Base-by-base conservation (phyloP, 2,888 invertebrate genomes). In the Hypolimnas misippus region DNA sequence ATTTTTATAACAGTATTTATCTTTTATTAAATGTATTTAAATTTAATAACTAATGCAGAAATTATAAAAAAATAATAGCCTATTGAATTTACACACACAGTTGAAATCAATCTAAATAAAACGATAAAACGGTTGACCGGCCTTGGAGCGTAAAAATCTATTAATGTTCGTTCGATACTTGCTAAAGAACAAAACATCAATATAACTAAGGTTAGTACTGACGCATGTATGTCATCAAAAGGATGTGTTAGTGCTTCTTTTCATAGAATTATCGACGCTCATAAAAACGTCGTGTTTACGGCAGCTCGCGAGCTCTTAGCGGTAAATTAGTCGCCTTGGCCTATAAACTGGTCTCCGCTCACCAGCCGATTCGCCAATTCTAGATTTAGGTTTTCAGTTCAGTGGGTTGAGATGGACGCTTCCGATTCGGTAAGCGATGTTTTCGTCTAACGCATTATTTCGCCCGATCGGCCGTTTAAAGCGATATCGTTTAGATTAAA, bases 381-480 rank as follows among this genome's bases (percentile, higher is more conserved):
- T 87, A 88, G 89, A 91, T 89, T 89, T 90, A 89, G 91, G 91
- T 91, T 90, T 91, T 85, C 89, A 89, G 91, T 81, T 88, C 89
- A 91, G 78, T 85, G 79, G 87, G 87, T 87, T 89, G 86, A 75
- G 69, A 70, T 78, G 76, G 78, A 76, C 76, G 80, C 81, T 86
- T 87, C 83, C 84, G 79, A 85, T 78, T 72, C 75, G 69, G 70
- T 67, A 61, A 67, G 60, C 70, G 62, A 65, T 70, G 61, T 63
- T 74, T 65, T 62, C 58, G 44, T 42, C 35, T 62, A 56, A 52
- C 31, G 57, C 52, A 52, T 62, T 56, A 65, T n/a, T 55, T 49
- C 38, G 55, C 17, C 17, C 38, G 31, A 53, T 59, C 17, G 33
- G 44, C 17, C 52, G 49, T 62, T 58, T 58, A 58, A 51, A 57